These are phyloP conservation scores for Chlorodrepanis virens DNA, from an alignment of 2,113 vertebrate species.

Conservation along the genomic window DNA sequence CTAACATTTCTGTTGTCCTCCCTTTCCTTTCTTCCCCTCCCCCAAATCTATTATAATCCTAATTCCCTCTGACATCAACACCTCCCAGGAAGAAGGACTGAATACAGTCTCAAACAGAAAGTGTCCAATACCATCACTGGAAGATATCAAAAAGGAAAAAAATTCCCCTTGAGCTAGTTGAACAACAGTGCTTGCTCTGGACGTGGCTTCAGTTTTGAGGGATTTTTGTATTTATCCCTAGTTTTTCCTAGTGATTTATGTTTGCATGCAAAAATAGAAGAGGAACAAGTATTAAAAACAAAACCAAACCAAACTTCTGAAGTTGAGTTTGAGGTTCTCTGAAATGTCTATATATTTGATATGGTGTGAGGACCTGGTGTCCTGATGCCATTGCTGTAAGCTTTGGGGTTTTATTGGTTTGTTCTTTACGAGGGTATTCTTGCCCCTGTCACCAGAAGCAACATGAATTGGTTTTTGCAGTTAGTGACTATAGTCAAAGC, in stretches of 20 bases:
- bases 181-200: background rate
- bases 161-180: background rate
- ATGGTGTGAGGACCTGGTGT: background rate
- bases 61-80: conserved; percentile 12
- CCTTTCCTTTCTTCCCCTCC: background rate
- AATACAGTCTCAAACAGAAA: background rate
- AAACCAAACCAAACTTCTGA: background rate
- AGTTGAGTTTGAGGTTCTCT: background rate
- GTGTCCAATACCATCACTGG: background rate
- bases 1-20: background rate
- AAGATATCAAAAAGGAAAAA: background rate
- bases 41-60: conserved; percentile 19
- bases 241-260: background rate
- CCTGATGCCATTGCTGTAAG: background rate
- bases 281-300: background rate
- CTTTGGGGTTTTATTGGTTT: background rate
- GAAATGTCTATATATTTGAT: background rate
- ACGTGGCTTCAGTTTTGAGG: background rate
- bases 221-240: background rate
- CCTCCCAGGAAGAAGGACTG: background rate
- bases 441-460: background rate
- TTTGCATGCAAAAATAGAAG: background rate
- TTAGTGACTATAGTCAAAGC: background rate
- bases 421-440: background rate
- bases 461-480: background rate